Evolutionary conservation across 1,140 invertebrate genomes (phyloP).

Genomic region (Aricia agestis): DNA sequence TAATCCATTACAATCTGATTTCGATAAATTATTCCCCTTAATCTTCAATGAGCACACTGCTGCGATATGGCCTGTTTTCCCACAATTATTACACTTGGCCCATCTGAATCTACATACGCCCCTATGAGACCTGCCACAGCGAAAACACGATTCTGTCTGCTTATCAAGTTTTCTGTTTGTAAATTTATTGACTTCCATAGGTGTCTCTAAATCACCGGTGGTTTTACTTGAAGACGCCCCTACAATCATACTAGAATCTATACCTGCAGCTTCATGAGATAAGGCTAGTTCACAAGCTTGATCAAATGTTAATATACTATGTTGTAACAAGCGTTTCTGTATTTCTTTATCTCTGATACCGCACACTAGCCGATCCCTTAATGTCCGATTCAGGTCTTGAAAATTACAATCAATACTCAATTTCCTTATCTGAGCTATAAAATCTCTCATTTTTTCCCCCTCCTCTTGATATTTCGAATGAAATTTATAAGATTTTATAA

Average conservation of each 20-base stretch:
- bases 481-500: slow-evolving; percentile 30
- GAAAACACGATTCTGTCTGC: slow-evolving; percentile 17
- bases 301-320: slow-evolving; percentile 22
- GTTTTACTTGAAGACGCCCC: background rate
- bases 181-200: slow-evolving; percentile 4
- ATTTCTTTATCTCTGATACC: slow-evolving; percentile 25
- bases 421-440: slow-evolving; percentile 27
- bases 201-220: too few species aligned
- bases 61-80: slow-evolving; percentile 29
- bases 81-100: slow-evolving; percentile 27
- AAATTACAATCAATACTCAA: slow-evolving; percentile 28
- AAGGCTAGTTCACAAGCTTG: slow-evolving; percentile 23
- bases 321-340: background rate
- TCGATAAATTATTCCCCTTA: slow-evolving; percentile 11
- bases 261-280: slow-evolving; percentile 16
- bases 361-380: slow-evolving; percentile 28
- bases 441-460: slow-evolving; percentile 19
- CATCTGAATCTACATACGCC: slow-evolving; percentile 23
- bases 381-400: slow-evolving; percentile 26
- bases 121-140: slow-evolving; percentile 24
- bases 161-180: background rate
- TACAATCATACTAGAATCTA: slow-evolving; percentile 5
- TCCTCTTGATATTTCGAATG: slow-evolving; percentile 26
- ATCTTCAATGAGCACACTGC: slow-evolving; percentile 27
- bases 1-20: slow-evolving; percentile 14